Percentiles rank a stretch among this genome's conserved stretches.
These are phyloP conservation scores for Drosophila ercepeae DNA, from an alignment of 1,140 invertebrate genomes.

Conservation along the genomic window DNA sequence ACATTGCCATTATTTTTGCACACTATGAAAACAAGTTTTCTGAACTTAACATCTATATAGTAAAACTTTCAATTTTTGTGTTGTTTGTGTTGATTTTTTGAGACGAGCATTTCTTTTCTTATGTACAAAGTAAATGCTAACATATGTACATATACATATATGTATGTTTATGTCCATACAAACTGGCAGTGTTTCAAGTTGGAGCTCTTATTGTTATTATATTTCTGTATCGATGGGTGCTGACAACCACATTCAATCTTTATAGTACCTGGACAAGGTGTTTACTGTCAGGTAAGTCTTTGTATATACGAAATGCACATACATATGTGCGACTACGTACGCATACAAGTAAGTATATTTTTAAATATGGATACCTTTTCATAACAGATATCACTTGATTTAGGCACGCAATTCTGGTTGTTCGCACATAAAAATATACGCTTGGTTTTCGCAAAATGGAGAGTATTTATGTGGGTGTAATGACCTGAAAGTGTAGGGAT, in stretches of 20 bases:
- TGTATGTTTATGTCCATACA: neutral
- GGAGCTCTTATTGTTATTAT: neutral
- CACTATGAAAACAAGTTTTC: slow-evolving; percentile 27
- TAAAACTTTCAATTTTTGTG: neutral
- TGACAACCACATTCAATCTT: neutral
- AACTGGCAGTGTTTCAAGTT: neutral
- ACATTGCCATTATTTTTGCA: slow-evolving; percentile 11
- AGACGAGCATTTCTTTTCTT: neutral
- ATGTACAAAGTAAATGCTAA: neutral
- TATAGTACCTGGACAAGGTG: slow-evolving; percentile 7
- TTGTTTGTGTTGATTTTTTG: neutral
- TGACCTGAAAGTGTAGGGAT: slow-evolving; percentile 2
- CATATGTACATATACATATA: neutral
- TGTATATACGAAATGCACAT: slow-evolving; percentile 6
- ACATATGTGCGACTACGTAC: slow-evolving; percentile 6
- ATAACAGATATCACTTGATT: slow-evolving; percentile 26
- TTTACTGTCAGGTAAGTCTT: slow-evolving; percentile 25
- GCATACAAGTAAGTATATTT: slow-evolving; percentile 19
- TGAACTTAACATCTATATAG: neutral
- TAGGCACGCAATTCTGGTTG: neutral
- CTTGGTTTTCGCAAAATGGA: slow-evolving; percentile 13
- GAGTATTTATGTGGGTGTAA: slow-evolving; percentile 20
- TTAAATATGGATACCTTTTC: slow-evolving; percentile 45
- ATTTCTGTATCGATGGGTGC: neutral
- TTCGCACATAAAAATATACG: slow-evolving; percentile 1